Evolutionary conservation across 2,888 invertebrate species (phyloP), one percentile per base, ranked within the genome.

Genomic region (Terebella lapidaria): DNA sequence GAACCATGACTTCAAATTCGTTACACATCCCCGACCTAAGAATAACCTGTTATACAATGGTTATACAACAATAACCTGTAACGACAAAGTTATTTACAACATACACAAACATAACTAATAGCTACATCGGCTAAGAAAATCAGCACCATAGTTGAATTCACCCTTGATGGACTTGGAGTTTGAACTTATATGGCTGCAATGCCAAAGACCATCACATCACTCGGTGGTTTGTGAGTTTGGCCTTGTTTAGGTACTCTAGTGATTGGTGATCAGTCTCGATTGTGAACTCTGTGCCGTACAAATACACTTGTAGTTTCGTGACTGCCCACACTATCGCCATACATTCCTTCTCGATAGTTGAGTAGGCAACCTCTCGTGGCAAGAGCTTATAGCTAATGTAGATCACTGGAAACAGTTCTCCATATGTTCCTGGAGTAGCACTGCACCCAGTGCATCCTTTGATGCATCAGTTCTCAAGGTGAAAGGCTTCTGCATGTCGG

Each of bases 241-340:
- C 25, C 22, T 51, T 1, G 30, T 57, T 60, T 26, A 60, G n/a
- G 27, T 49, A 60, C 15, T 46, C 28, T 26, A 60, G 22, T n/a
- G 57, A 53, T 52, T 57, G 35, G n/a, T 60, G 60, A 27, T 60
- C 53, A n/a, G 60, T 57, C 22, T 60, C 47, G 20, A 24, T n/a
- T 42, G 35, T 25, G 27, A 58, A 57, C 30, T 57, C 28, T 24
- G 35, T 25, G 18, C 27, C 28, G 18, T 42, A 58, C 24, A 35
- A n/a, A n/a, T 35, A 35, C 42, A n/a, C 42, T 35, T 35, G 42
- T 10, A 35, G 42, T 35, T 15, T 35, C 10, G 42, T 35, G 42
- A 35, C n/a, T 35, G 42, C 42, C 10, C 42, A 10, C 42, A 35
- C 42, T 15, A 35, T 35, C 10, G 42, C 42, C 42, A 35, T 35